phyloP scores from a whole-genome alignment of 2,797 vertebrate genomes.

The Erethizon dorsatum region DNA sequence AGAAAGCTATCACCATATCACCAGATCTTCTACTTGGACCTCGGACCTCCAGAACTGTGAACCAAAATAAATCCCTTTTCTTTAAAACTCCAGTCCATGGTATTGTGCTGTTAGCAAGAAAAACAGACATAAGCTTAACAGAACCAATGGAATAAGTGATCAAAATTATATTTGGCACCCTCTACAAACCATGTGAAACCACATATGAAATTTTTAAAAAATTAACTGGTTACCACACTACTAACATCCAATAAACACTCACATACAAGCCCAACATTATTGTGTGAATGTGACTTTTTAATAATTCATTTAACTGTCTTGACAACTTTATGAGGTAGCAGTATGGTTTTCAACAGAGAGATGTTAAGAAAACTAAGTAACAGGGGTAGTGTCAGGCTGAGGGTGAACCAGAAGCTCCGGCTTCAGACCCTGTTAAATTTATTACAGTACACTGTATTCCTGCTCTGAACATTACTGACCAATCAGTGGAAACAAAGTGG shows the following conservation, averaged over 20 bases:
- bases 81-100: not conserved
- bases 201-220: not conserved
- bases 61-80: not conserved
- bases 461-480: not conserved
- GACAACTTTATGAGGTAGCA: not conserved
- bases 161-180: not conserved
- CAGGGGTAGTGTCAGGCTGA: not conserved
- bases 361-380: not conserved
- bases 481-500: not conserved
- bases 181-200: constrained; percentile 12
- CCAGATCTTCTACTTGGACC: not conserved
- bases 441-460: not conserved
- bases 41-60: not conserved
- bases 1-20: not conserved
- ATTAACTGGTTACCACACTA: not conserved
- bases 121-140: not conserved
- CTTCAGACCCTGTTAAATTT: not conserved
- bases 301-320: not conserved
- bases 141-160: not conserved
- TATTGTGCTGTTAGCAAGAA: not conserved
- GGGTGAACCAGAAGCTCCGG: not conserved
- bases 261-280: not conserved
- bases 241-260: constrained; percentile 3
- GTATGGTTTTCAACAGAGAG: not conserved
- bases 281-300: constrained; percentile 7